phyloP scores from a whole-genome alignment of 2,113 vertebrate species.

The Atlantisia rogersi region DNA sequence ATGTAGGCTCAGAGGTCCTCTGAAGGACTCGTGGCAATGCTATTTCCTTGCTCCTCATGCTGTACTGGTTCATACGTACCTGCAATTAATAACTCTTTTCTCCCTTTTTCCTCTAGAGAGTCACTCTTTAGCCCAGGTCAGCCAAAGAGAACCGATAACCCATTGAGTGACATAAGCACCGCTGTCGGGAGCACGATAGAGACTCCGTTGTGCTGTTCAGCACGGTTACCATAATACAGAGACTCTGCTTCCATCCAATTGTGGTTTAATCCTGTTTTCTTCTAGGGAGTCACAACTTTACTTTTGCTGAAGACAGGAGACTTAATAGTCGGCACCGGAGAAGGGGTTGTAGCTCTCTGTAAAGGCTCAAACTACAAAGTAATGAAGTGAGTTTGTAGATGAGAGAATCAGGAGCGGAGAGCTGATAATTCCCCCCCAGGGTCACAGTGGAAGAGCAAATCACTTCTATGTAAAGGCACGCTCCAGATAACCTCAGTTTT shows the following conservation, averaged over 20 bases:
- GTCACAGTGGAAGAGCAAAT: not conserved
- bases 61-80: not conserved
- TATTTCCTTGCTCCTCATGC: not conserved
- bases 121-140: not conserved
- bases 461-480: not conserved
- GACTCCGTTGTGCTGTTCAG: not conserved
- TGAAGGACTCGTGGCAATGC: not conserved
- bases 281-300: conserved; percentile 84
- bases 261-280: conserved; percentile 13
- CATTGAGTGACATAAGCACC: not conserved
- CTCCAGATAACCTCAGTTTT: not conserved
- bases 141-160: not conserved
- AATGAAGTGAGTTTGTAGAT: conserved; percentile 79
- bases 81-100: not conserved
- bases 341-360: conserved; percentile 82
- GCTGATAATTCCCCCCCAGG: not conserved
- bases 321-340: conserved; percentile 86
- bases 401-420: not conserved
- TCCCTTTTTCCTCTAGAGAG: not conserved
- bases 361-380: conserved; percentile 82
- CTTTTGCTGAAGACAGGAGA: conserved; percentile 80
- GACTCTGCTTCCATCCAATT: not conserved
- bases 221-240: not conserved
- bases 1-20: not conserved
- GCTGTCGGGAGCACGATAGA: not conserved